A percentile compares a stretch with the other conserved stretches of the same genome.
Evolutionary conservation across 2,888 invertebrate species (phyloP).

Genomic region (Drosophila sordidula): DNA sequence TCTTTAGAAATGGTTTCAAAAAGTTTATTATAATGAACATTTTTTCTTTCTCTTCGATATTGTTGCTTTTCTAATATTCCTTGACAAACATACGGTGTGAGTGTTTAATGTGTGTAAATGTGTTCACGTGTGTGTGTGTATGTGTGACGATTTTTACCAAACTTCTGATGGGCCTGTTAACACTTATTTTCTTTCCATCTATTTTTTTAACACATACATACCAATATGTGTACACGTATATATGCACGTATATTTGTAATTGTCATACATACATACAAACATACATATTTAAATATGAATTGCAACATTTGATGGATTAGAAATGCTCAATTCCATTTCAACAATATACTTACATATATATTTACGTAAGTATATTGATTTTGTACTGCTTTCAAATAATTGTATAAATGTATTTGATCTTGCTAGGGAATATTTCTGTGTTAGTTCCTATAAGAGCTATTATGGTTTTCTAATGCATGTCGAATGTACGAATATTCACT

Average conservation of each 20-base stretch:
- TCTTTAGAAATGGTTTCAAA: slow-evolving; percentile 70
- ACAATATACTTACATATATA: slow-evolving; percentile 19
- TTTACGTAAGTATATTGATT: slow-evolving; percentile 14
- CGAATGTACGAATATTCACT: slow-evolving; percentile 8
- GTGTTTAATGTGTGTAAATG: slow-evolving; percentile 25
- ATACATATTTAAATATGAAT: slow-evolving; percentile 19
- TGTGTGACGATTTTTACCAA: slow-evolving; percentile 36
- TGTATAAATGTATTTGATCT: slow-evolving; percentile 27
- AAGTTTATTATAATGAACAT: slow-evolving; percentile 64
- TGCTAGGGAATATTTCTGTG: slow-evolving; percentile 29
- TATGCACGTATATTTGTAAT: slow-evolving; percentile 5
- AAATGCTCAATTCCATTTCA: slow-evolving; percentile 54
- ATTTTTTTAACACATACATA: slow-evolving; percentile 4
- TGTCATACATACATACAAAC: slow-evolving; percentile 21
- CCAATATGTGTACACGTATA: slow-evolving; percentile 4
- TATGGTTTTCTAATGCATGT: not conserved
- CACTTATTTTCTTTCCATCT: slow-evolving; percentile 4
- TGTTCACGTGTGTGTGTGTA: slow-evolving; percentile 4
- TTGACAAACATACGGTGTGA: slow-evolving; percentile 63
- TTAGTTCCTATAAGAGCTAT: slow-evolving; percentile 6
- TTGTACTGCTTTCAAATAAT: slow-evolving; percentile 36
- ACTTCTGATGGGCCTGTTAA: slow-evolving; percentile 48
- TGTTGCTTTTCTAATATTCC: slow-evolving; percentile 49
- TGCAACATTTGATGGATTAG: slow-evolving; percentile 10
- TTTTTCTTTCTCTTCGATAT: slow-evolving; percentile 36